A percentile compares a stretch with the other conserved stretches of the same genome.
These are phyloP conservation scores for Entomobrya multifasciata DNA, from an alignment of 2,888 invertebrate genomes.

Conservation along the genomic window DNA sequence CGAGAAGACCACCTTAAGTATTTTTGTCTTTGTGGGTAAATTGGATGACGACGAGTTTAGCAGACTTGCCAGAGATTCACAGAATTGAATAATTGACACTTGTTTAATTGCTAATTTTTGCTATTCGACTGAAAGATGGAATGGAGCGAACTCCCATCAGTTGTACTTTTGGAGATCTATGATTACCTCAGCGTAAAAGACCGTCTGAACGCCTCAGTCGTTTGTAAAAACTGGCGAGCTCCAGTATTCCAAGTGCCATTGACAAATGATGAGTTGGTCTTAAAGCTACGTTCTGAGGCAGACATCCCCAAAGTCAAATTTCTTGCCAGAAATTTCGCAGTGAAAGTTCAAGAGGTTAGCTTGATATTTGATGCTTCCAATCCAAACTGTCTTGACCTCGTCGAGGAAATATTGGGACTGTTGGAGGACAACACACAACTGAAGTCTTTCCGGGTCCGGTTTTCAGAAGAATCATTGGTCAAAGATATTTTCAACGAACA, in stretches of 20 bases:
- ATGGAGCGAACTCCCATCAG: constrained; percentile 78
- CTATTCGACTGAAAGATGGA: constrained; percentile 68
- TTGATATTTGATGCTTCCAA: constrained; percentile 75
- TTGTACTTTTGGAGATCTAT: constrained; percentile 78
- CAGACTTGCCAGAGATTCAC: background rate
- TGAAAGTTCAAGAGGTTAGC: constrained; percentile 74
- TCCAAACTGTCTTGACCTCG: constrained; percentile 74
- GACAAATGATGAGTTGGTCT: constrained; percentile 70
- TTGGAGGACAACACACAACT: constrained; percentile 75
- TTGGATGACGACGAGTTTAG: background rate
- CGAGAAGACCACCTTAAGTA: background rate
- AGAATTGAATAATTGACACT: background rate
- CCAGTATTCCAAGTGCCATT: constrained; percentile 78
- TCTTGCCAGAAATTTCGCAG: constrained; percentile 72
- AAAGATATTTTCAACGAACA: constrained; percentile 69
- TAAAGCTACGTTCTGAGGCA: constrained; percentile 63
- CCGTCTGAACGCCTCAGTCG: constrained; percentile 75
- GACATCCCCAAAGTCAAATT: constrained; percentile 73
- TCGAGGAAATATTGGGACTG: constrained; percentile 72
- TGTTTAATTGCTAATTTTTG: background rate
- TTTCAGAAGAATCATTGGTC: constrained; percentile 74
- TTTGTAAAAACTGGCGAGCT: constrained; percentile 78
- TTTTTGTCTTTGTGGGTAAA: background rate
- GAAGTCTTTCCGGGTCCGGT: constrained; percentile 73
- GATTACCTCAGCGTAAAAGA: constrained; percentile 74